These are phyloP conservation scores for Halcyon badia DNA, from an alignment of 2,797 vertebrate species.

Conservation along the genomic window DNA sequence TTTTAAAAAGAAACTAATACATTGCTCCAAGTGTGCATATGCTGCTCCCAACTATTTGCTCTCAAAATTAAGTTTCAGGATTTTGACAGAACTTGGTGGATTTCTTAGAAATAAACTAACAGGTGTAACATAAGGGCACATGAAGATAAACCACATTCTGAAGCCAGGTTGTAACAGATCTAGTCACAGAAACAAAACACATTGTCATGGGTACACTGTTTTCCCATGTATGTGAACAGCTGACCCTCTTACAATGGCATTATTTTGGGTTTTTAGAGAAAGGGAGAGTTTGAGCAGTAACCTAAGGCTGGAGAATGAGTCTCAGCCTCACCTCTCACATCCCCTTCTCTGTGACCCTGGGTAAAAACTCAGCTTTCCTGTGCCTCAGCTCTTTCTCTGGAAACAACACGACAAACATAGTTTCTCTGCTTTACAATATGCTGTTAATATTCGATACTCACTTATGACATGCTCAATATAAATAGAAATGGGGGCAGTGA, in stretches of 20 bases:
- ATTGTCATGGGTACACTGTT: background rate
- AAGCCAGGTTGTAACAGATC: background rate
- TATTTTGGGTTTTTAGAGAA: background rate
- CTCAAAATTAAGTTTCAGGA: background rate
- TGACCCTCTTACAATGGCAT: background rate
- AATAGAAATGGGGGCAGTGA: background rate
- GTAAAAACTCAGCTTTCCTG: background rate
- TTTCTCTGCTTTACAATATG: background rate
- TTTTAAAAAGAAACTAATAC: background rate
- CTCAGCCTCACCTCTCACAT: background rate
- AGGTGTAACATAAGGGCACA: background rate
- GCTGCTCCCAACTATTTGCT: background rate
- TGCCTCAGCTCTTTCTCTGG: background rate
- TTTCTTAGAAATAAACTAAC: background rate
- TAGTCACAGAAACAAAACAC: background rate
- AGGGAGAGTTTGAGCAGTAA: background rate
- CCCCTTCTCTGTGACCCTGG: background rate
- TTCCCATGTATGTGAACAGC: background rate
- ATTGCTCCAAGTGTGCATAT: background rate
- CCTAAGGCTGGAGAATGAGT: background rate
- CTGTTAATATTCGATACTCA: background rate
- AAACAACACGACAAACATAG: background rate
- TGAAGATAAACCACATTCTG: background rate
- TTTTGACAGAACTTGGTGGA: background rate
- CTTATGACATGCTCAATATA: background rate